Base-by-base conservation (phyloP, 2,113 vertebrate species). In the Ibidorhyncha struthersii region DNA sequence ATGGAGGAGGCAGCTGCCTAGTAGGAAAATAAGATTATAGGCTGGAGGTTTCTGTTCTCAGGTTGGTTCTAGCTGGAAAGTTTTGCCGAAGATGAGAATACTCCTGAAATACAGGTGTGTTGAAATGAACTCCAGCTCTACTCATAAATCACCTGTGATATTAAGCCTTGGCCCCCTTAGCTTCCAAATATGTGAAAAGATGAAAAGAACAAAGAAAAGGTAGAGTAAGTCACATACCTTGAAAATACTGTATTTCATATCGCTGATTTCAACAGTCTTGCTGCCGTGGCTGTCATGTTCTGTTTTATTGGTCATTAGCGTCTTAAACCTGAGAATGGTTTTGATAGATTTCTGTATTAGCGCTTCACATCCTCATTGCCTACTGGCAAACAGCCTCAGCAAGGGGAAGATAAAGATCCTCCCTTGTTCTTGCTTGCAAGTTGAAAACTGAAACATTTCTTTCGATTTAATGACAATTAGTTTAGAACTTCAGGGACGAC, bases 201-300 rank as follows among this genome's bases (percentile, higher is more conserved):
- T 6, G 6, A 16, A 41, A 67, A 90, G n/a, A 76, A n/a, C 23
- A 70, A 88, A 47, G 53, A 14, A 55, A 12, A 73, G 61, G 65
- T 9, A 45, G 27, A 47, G 5, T 18, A 25, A 80, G 12, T 55
- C 58, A 58, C 95, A 2, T 90, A 99, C 99, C 99, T 99, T 98
- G 76, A 99, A 99, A 55, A 99, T 98, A 78, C 93, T 99, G 97
- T 99, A 99, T 91, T 99, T 99, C 97, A 99, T 95, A 5, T 99
- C 99, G 0, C 97, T 97, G 96, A 99, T 99, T 95, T 99, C 99
- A 2, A 99, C 98, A 36, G 98, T 98, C 69, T 99, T 99, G 96
- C 97, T 98, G 90, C 98, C 96, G 1, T 98, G 97, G 45, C 97
- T 93, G 30, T 98, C 98, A 0, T 98, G 98, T 25, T 99, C 97